Evolutionary conservation across 2,113 vertebrate genomes (phyloP).

Genomic region (Columba janthina): DNA sequence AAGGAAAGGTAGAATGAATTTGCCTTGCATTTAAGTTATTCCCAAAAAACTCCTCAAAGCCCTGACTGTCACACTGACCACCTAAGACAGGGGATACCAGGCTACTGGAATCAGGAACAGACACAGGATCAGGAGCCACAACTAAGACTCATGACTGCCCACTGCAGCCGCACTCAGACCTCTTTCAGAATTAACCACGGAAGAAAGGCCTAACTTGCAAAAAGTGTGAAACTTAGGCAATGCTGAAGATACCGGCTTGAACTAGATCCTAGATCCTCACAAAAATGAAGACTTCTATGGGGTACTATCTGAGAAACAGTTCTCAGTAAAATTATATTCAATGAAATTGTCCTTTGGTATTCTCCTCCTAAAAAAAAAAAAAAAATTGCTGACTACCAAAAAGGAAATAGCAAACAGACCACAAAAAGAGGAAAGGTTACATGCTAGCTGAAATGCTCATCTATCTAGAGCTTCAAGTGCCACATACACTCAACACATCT

Average conservation of each 20-base stretch:
- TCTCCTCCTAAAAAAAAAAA: not conserved
- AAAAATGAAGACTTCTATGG: not conserved
- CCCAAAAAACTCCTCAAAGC: not conserved
- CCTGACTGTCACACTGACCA: not conserved
- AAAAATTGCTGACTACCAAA: not conserved
- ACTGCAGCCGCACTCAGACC: not conserved
- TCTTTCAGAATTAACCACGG: not conserved
- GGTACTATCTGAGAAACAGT: not conserved
- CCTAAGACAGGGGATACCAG: accelerated
- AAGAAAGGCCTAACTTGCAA: not conserved
- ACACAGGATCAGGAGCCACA: not conserved
- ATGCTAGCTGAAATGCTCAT: not conserved
- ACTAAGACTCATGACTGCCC: not conserved
- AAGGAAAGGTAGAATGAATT: not conserved
- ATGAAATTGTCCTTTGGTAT: accelerated
- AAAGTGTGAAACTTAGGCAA: not conserved
- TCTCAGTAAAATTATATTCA: not conserved
- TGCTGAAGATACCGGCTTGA: not conserved
- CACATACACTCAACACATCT: not conserved
- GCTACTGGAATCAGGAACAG: not conserved
- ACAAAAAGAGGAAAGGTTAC: not conserved
- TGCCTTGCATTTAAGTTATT: not conserved
- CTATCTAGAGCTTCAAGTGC: not conserved
- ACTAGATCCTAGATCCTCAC: not conserved
- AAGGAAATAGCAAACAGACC: not conserved